These are phyloP conservation scores for Pocillopora meandrina DNA, from an alignment of 92 coral and sea anemone species.

Conservation along the genomic window DNA sequence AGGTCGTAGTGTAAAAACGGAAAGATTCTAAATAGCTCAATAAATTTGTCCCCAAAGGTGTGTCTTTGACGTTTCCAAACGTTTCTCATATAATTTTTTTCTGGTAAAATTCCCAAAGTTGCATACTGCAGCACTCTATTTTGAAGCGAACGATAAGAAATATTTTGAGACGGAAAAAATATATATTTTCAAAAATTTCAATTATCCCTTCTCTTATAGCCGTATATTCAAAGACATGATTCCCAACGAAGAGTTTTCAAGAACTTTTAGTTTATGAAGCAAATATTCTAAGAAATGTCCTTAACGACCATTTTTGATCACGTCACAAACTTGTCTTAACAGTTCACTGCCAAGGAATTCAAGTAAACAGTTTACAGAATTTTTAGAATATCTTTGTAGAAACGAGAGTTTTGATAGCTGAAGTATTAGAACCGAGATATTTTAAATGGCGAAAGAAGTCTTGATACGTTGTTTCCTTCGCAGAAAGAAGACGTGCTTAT, in stretches of 20 bases:
- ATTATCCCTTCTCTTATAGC: neutral
- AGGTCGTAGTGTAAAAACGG: too few species aligned
- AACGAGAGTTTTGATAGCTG: too few species aligned
- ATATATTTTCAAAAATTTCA: neutral
- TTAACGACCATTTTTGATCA: conserved; percentile 7
- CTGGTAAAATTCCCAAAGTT: neutral
- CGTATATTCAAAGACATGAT: neutral
- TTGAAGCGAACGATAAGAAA: neutral
- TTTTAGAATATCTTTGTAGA: too few species aligned
- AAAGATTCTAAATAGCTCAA: too few species aligned
- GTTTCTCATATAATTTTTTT: too few species aligned
- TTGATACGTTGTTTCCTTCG: neutral
- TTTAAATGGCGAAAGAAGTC: neutral
- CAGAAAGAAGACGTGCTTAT: neutral
- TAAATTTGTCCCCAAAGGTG: too few species aligned
- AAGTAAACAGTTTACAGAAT: too few species aligned
- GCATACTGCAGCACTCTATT: neutral
- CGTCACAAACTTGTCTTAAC: neutral
- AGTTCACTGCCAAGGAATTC: too few species aligned
- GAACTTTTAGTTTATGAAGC: neutral
- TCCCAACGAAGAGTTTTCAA: neutral
- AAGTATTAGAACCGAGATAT: neutral
- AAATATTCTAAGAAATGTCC: neutral
- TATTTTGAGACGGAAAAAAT: neutral
- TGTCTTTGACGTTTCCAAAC: too few species aligned